phyloP scores from a whole-genome alignment of 35 echinoderm and acorn worm species.

The Ophiothrix spiculata region DNA sequence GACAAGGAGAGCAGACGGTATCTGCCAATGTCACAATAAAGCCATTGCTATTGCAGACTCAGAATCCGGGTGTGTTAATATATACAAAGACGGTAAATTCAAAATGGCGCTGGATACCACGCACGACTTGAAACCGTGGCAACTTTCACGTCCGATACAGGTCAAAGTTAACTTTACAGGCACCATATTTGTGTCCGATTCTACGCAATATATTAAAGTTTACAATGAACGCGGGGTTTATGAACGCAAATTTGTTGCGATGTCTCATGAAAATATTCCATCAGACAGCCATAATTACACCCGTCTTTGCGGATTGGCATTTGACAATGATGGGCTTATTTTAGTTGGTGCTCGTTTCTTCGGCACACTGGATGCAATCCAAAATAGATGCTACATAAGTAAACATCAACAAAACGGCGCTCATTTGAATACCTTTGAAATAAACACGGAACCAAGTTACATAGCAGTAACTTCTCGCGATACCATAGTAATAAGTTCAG shows the following conservation, averaged over 20 bases:
- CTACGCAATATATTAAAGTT: background rate
- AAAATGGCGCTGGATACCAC: background rate
- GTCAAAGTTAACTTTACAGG: background rate
- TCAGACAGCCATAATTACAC: background rate
- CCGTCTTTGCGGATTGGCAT: background rate
- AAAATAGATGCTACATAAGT: background rate
- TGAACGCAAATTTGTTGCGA: background rate
- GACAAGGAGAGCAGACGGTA: background rate
- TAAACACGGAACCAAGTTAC: background rate
- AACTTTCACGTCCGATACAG: background rate
- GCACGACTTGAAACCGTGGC: background rate
- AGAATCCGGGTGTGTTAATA: background rate
- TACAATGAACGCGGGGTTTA: background rate
- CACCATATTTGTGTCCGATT: background rate
- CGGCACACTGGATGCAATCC: too few relatives aligned
- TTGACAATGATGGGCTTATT: background rate
- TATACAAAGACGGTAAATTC: background rate
- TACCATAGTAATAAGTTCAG: background rate
- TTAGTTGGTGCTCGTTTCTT: background rate
- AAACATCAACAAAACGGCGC: background rate
- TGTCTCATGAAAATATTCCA: background rate
- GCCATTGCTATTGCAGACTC: background rate
- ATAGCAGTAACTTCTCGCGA: background rate
- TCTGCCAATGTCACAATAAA: background rate
- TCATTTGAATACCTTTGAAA: background rate